These are phyloP conservation scores for Fratercula arctica DNA, from an alignment of 2,797 vertebrate genomes.

Conservation along the genomic window DNA sequence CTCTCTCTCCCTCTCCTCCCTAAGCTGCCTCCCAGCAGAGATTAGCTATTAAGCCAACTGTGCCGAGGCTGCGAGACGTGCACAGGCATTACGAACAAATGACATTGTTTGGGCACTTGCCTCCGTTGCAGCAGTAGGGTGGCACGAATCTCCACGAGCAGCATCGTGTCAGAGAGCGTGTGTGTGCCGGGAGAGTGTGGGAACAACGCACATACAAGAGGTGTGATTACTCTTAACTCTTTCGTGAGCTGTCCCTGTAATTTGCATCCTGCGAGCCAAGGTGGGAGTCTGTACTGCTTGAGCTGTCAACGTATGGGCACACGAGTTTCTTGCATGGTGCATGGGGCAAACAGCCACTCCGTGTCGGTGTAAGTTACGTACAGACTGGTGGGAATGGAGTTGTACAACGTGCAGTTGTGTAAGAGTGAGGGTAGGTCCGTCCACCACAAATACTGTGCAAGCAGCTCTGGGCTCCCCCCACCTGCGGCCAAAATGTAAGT, in stretches of 20 bases:
- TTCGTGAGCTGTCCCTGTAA: background rate
- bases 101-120: background rate
- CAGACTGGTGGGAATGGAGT: background rate
- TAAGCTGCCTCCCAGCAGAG: background rate
- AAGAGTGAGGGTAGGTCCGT: background rate
- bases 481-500: background rate
- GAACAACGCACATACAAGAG: background rate
- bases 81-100: background rate
- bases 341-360: background rate
- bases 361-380: background rate
- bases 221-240: background rate
- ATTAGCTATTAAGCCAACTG: background rate
- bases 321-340: background rate
- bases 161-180: background rate
- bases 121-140: background rate
- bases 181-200: background rate
- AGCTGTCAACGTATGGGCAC: accelerated
- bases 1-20: background rate
- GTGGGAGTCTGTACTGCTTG: background rate
- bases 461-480: background rate
- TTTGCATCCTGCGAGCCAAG: background rate
- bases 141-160: background rate
- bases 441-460: background rate
- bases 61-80: background rate
- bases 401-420: background rate